Percentiles rank a stretch among this genome's conserved stretches.
Conservation (phyloP, 2,113 vertebrate genomes). For the Raja brachyura region DNA sequence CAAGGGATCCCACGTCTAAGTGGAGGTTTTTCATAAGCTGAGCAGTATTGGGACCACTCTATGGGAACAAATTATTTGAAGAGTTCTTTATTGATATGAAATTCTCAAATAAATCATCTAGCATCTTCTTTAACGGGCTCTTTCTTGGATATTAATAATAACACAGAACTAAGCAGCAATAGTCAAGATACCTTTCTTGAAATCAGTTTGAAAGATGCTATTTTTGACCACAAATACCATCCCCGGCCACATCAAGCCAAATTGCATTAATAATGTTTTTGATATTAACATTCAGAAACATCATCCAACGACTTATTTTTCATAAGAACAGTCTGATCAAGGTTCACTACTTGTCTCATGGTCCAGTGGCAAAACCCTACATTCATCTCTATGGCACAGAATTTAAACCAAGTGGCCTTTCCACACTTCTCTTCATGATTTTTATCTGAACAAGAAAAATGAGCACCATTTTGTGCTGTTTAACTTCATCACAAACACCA, state of each 20-base stretch:
- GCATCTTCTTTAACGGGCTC: not conserved
- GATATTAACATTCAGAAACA: conserved; percentile 23
- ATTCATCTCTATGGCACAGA: not conserved
- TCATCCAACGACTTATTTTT: not conserved
- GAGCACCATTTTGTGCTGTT: not conserved
- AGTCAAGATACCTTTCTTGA: not conserved
- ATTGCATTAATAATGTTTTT: not conserved
- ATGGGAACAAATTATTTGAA: conserved; percentile 30
- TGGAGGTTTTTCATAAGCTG: conserved; percentile 67
- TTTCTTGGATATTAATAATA: not conserved
- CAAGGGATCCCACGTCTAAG: conserved; percentile 64
- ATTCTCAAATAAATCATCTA: not conserved
- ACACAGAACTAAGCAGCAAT: not conserved
- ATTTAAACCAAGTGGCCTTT: not conserved
- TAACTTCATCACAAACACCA: not conserved
- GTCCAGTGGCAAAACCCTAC: not conserved
- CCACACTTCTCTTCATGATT: not conserved
- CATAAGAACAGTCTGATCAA: not conserved
- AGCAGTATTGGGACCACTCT: conserved; percentile 53
- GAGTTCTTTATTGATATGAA: not conserved
- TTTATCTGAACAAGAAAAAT: not conserved
- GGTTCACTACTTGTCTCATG: not conserved
- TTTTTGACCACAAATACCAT: conserved; percentile 5
- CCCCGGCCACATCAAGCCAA: conserved; percentile 12
- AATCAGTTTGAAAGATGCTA: conserved; percentile 2